Base-by-base conservation (phyloP, 2,113 vertebrate genomes). In the Lagopus leucura region DNA sequence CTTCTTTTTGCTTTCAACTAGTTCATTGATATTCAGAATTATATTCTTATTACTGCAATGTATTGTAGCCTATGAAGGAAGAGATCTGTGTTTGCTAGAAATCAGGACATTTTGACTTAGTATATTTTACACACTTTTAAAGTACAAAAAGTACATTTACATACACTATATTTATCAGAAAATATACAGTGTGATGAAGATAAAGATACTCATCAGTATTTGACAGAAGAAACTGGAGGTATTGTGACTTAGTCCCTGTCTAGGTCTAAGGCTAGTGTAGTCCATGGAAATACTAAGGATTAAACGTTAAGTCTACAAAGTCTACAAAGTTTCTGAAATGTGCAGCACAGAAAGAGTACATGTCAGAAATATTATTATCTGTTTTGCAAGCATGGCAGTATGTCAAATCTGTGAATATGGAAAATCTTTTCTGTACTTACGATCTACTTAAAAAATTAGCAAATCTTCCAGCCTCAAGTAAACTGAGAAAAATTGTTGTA, bases 11-110 rank as follows among this genome's bases (percentile, higher is more conserved):
- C 25, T 91, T 73, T 76, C 55, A 70, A 9, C 14, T n/a, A 34
- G 8, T 64, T 92, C 61, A 28, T 74, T 94, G 55, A 10, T 83
- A 54, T 92, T 88, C 69, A 83, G 65, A 57, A 83, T 90, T 90
- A 55, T 55, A 38, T 71, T 88, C 22, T 12, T 93, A 67, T 77
- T 86, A 32, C 60, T 71, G 55, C 25, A 43, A 13, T 61, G 48
- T 58, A 55, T 82, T 91, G 19, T n/a, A 63, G 71, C 47, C 24
- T 74, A 30, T 64, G 30, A 69, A 69, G 36, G 72, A 94, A 86
- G 48, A 88, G 70, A 55, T 85, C 71, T 76, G 4, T 81, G 48
- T 58, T 85, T 80, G 21, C 57, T 25, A 70, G 45, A 86, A 82
- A 66, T 86, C 27, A 60, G 75, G 88, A 74, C 12, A 73, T 32